Conservation (phyloP, 2,113 vertebrate species). For the Herpailurus yagouaroundi region DNA sequence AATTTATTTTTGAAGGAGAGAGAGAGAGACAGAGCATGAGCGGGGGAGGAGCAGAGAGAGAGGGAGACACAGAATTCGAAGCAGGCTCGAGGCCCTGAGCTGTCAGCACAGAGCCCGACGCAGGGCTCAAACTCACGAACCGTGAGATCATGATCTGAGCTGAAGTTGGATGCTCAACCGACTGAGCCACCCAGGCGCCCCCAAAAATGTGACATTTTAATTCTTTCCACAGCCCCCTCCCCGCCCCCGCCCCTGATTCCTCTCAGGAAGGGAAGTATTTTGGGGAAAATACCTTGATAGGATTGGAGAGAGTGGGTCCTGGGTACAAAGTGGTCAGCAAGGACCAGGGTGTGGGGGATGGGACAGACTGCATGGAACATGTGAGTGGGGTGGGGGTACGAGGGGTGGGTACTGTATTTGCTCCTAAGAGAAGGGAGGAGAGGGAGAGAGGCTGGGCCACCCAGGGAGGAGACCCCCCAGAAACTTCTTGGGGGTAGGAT, state of each 20-base stretch:
- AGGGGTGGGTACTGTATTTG: neutral
- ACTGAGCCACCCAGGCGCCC: too few species aligned
- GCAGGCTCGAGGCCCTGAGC: too few species aligned
- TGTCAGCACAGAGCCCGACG: too few species aligned
- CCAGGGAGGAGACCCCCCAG: neutral
- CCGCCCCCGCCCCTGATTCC: neutral
- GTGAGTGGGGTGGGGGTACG: accelerated
- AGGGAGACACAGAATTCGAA: too few species aligned
- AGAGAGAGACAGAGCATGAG: too few species aligned
- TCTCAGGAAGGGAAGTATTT: neutral
- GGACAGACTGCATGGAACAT: neutral
- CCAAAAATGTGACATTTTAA: neutral
- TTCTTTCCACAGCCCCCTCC: neutral
- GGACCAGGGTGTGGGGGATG: accelerated
- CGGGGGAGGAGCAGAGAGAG: too few species aligned
- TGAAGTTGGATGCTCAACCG: too few species aligned
- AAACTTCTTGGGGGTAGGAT: neutral
- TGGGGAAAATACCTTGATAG: neutral
- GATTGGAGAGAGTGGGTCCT: neutral
- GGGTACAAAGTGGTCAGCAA: neutral
- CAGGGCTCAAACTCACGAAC: too few species aligned
- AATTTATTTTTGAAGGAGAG: too few species aligned
- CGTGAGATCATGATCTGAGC: too few species aligned
- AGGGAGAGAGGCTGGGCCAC: neutral
- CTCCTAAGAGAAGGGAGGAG: neutral